These are phyloP conservation scores for Dasyurus viverrinus DNA, from an alignment of 2,113 vertebrate species.

Conservation along the genomic window DNA sequence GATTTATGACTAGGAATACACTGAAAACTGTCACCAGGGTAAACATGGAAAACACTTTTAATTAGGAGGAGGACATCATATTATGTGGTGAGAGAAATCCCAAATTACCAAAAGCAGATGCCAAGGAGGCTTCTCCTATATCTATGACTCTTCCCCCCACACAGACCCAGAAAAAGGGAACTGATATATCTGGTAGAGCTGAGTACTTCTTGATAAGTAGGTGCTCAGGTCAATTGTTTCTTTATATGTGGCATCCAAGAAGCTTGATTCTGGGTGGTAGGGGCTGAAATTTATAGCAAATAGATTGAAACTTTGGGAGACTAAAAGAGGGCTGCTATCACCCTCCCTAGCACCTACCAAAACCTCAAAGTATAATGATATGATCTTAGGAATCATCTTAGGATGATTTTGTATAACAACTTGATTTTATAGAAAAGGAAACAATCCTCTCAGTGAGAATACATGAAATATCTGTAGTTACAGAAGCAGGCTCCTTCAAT, in stretches of 20 bases:
- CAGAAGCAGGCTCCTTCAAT: not conserved
- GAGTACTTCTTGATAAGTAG: not conserved
- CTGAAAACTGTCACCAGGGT: not conserved
- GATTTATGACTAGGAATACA: not conserved
- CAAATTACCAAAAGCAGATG: not conserved
- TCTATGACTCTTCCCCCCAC: not conserved
- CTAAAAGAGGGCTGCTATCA: not conserved
- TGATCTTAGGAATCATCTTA: not conserved
- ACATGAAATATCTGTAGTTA: not conserved
- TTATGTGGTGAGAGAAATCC: not conserved
- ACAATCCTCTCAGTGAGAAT: not conserved
- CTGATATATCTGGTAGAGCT: not conserved
- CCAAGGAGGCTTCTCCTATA: not conserved
- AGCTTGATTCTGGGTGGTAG: not conserved
- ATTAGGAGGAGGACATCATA: not conserved
- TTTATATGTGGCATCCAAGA: not conserved
- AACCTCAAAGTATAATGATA: not conserved
- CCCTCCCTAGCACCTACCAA: not conserved
- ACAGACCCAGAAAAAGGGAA: not conserved
- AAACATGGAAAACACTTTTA: not conserved
- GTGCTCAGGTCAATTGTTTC: not conserved
- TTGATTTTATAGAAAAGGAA: not conserved
- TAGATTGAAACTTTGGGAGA: not conserved
- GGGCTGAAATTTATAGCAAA: not conserved
- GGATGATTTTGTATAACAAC: not conserved